Evolutionary conservation across 2,113 vertebrate species (phyloP).

Genomic region (Catharus minimus): DNA sequence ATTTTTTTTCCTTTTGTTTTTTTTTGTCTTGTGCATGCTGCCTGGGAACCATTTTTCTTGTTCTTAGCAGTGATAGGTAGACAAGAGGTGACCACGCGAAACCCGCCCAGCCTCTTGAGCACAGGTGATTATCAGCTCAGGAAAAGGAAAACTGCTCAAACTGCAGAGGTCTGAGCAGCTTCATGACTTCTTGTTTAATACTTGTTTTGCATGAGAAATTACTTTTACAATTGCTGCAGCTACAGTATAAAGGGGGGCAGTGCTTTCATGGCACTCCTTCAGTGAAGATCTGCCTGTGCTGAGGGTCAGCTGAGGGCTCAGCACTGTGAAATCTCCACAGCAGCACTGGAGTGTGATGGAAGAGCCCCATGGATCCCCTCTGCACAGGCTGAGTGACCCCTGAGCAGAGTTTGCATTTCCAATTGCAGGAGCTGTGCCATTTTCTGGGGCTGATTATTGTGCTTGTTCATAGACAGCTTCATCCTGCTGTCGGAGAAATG

Average conservation of each 20-base stretch:
- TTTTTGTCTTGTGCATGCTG: slow-evolving; percentile 87
- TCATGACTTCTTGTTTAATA: neutral
- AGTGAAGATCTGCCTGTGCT: neutral
- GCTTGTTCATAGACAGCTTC: neutral
- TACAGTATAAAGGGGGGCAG: neutral
- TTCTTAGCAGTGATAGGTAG: slow-evolving; percentile 96
- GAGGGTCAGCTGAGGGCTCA: neutral
- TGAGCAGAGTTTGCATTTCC: neutral
- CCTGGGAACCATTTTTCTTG: slow-evolving; percentile 90
- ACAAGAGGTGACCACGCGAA: slow-evolving; percentile 91
- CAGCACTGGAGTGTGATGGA: neutral
- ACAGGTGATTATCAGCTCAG: slow-evolving; percentile 94
- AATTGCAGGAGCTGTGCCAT: neutral
- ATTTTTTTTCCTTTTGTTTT: slow-evolving; percentile 68
- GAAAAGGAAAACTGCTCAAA: slow-evolving; percentile 20
- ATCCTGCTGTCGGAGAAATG: neutral
- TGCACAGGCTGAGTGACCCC: neutral
- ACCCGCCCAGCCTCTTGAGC: slow-evolving; percentile 93
- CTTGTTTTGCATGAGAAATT: slow-evolving; percentile 1
- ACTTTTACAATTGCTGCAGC: neutral
- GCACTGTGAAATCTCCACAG: neutral
- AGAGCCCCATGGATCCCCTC: neutral
- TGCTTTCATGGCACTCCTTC: neutral
- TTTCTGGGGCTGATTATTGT: neutral
- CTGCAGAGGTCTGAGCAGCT: slow-evolving; percentile 24